Base-by-base conservation (phyloP, 2,113 vertebrate species). In the Eudyptes chrysolophus region DNA sequence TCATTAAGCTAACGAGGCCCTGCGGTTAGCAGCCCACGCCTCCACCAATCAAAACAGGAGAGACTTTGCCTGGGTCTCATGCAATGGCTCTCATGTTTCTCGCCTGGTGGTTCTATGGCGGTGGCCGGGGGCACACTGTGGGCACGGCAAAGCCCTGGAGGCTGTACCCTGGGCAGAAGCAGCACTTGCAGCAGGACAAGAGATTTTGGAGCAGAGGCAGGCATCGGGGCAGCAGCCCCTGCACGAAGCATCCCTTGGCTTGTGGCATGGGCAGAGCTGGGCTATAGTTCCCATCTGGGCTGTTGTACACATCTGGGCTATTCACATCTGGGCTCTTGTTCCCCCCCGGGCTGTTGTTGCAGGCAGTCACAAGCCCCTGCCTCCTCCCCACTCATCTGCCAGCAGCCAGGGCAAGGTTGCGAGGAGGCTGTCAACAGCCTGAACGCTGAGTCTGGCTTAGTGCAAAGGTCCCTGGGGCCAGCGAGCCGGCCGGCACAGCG, bases 401-500 rank as follows among this genome's bases (percentile, higher is more conserved):
- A 83, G 61, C 46, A 84, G 5, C 27, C 77, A 58, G 68, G 38
- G n/a, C 54, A 62, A 62, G 64, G 82, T 27, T 30, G n/a, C 1
- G 5, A 48, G 62, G 57, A 76, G 54, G 72, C 30, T 81, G 77
- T 26, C 1, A 2, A 30, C 32, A 87, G 42, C 77, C 71, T 11
- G 8, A 88, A 32, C 3, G 2, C 46, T 64, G 64, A 81, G 75
- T 79, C 54, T 46, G 64, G n/a, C 64, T 85, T 16, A 34, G 54
- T 11, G 34, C 57, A 58, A 12, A 66, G 46, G 70, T 74, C 32
- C 38, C 6, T 0, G 0, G 32, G 40, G 55, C 61, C 26, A n/a
- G 22, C 0, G 0, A 61, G 18, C 8, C 0, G 0, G 75, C 58
- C 0, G 0, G 61, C 69, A 16, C 24, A 61, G 42, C 1, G 2